These are phyloP conservation scores for Cydia fagiglandana DNA, from an alignment of 1,140 invertebrate species.

Conservation along the genomic window DNA sequence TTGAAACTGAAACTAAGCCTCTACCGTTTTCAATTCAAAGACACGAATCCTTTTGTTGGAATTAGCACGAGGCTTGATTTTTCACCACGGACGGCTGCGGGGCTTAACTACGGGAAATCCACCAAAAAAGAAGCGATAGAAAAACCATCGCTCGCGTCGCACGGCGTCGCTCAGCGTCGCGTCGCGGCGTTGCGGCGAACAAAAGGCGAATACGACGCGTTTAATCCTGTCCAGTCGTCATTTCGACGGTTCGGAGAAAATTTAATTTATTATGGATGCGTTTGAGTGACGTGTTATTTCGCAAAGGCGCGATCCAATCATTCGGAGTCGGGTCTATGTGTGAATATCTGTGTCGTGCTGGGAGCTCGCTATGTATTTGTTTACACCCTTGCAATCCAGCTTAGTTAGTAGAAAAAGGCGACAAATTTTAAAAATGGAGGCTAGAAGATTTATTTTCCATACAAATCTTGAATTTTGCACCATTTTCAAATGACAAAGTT, in stretches of 20 bases:
- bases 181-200: conserved; percentile 62
- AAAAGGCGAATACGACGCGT: conserved; percentile 71
- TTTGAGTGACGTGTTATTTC: conserved; percentile 79
- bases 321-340: conserved; percentile 40
- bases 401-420: too few species aligned
- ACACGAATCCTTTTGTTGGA: conserved; percentile 21
- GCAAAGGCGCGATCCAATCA: conserved; percentile 73
- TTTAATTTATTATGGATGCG: conserved; percentile 77
- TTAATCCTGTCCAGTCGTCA: conserved; percentile 72
- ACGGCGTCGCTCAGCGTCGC: conserved; percentile 39
- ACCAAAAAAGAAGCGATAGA: conserved; percentile 45
- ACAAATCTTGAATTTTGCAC: too few species aligned
- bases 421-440: too few species aligned
- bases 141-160: conserved; percentile 47
- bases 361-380: background rate
- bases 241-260: conserved; percentile 66
- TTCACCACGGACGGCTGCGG: conserved; percentile 22
- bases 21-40: conserved; percentile 11
- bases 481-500: too few species aligned
- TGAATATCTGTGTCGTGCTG: background rate
- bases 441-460: too few species aligned
- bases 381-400: too few species aligned
- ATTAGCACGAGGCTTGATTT: conserved; percentile 26
- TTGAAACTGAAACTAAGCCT: background rate
- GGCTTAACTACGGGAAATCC: conserved; percentile 37